A percentile compares a stretch with the other conserved stretches of the same genome.
phyloP scores from a whole-genome alignment of 2,888 invertebrate species.

The Chydorus sphaericus region DNA sequence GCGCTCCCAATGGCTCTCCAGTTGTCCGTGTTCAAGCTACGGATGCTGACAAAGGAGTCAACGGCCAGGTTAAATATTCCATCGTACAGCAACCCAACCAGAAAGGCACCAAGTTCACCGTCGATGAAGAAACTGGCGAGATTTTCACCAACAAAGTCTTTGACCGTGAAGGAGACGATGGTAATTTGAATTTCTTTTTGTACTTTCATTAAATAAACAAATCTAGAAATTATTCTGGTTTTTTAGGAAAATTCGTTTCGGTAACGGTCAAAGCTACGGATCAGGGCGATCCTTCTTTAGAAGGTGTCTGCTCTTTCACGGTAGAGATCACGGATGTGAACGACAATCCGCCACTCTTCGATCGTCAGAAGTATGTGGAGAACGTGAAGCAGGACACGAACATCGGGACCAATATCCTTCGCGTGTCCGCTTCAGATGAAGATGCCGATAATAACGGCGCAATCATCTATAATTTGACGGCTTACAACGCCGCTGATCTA shows the following conservation, averaged over 20 bases:
- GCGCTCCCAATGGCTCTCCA: constrained; percentile 82
- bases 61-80: constrained; percentile 91
- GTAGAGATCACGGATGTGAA: constrained; percentile 96
- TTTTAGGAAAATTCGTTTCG: constrained; percentile 90
- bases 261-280: constrained; percentile 96
- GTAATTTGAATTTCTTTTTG: too few species aligned
- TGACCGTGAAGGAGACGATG: constrained; percentile 91
- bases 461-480: constrained; percentile 78
- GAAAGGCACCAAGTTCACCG: constrained; percentile 86
- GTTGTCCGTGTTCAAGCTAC: constrained; percentile 80
- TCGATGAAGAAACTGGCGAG: constrained; percentile 88
- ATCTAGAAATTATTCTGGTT: too few species aligned
- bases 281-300: constrained; percentile 92
- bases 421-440: constrained; percentile 91
- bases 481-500: constrained; percentile 73
- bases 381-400: constrained; percentile 94
- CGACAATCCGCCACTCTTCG: constrained; percentile 88
- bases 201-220: too few species aligned
- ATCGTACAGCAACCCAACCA: constrained; percentile 91
- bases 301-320: constrained; percentile 96
- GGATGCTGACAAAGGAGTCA: constrained; percentile 90
- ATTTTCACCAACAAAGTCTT: constrained; percentile 86
- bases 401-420: constrained; percentile 81
- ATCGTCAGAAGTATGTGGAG: constrained; percentile 91
- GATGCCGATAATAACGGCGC: constrained; percentile 95